phyloP scores from a whole-genome alignment of 2,113 vertebrate species.

The Bucco capensis region DNA sequence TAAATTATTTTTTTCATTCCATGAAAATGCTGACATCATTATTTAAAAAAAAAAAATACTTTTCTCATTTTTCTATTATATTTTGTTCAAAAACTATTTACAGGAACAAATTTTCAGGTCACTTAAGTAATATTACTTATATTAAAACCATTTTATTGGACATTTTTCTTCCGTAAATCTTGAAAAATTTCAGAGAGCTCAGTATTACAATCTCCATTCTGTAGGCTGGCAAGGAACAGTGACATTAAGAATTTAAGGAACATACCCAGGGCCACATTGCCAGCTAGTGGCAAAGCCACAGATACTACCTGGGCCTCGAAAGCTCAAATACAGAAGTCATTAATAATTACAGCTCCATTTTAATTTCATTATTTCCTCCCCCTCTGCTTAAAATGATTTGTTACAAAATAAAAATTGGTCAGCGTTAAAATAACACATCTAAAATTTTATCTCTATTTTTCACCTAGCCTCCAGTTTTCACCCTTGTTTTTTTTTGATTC shows the following conservation, averaged over 20 bases:
- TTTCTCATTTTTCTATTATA: neutral
- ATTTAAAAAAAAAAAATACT: neutral
- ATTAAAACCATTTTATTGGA: neutral
- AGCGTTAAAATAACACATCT: neutral
- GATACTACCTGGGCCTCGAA: neutral
- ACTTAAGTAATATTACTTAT: neutral
- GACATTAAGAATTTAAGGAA: neutral
- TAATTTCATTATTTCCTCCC: neutral
- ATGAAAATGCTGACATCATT: neutral
- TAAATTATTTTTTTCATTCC: neutral
- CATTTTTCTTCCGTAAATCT: neutral
- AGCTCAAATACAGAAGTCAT: neutral
- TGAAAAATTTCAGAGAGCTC: neutral
- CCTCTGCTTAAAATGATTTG: neutral
- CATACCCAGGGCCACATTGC: neutral
- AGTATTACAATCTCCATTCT: neutral
- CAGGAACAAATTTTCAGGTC: neutral
- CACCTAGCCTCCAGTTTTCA: slow-evolving; percentile 20
- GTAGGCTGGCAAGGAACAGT: neutral
- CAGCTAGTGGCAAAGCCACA: neutral
- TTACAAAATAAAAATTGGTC: neutral
- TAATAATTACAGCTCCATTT: neutral
- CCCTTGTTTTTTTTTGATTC: slow-evolving; percentile 14
- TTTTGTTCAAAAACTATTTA: neutral
- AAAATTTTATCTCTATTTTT: slow-evolving; percentile 24